These are phyloP conservation scores for Cassiopea andromeda DNA, from an alignment of 30 jellyfish, hydroid and myxozoan genomes.

Conservation along the genomic window DNA sequence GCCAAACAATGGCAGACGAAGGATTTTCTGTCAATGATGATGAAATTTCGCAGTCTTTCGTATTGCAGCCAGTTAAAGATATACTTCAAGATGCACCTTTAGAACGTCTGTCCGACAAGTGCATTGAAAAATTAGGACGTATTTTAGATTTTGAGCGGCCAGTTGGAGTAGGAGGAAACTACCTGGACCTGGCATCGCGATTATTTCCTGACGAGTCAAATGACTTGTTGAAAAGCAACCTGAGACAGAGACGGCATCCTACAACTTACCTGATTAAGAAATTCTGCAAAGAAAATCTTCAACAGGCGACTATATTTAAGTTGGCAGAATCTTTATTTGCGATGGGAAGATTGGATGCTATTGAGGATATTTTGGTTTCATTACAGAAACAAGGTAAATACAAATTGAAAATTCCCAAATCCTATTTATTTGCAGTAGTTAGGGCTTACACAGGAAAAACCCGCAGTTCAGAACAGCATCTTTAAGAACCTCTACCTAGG, in stretches of 20 bases:
- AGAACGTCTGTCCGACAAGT: background rate
- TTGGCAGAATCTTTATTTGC: constrained; percentile 16
- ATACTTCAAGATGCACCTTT: constrained; percentile 1
- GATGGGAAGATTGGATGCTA: constrained; percentile 52
- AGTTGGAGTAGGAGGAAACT: constrained; percentile 25
- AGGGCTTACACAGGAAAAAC: too few species aligned
- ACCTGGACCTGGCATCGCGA: constrained; percentile 44
- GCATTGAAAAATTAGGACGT: constrained; percentile 19
- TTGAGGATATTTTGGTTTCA: background rate
- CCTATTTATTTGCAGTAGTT: too few species aligned
- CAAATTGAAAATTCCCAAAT: background rate
- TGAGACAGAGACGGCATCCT: constrained; percentile 34
- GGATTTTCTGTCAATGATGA: background rate
- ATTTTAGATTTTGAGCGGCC: constrained; percentile 40
- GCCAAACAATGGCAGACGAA: background rate
- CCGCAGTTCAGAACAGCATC: too few species aligned
- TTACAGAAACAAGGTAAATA: background rate
- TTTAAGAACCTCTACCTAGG: too few species aligned
- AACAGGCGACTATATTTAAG: constrained; percentile 34
- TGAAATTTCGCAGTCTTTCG: background rate
- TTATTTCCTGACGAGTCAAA: constrained; percentile 33
- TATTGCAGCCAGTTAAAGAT: constrained; percentile 6
- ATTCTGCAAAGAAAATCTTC: constrained; percentile 15
- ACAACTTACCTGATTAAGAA: constrained; percentile 29
- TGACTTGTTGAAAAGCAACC: background rate